These are phyloP conservation scores for Phrynocephalus guinanensis DNA, from an alignment of 2,797 vertebrate genomes.

Conservation along the genomic window DNA sequence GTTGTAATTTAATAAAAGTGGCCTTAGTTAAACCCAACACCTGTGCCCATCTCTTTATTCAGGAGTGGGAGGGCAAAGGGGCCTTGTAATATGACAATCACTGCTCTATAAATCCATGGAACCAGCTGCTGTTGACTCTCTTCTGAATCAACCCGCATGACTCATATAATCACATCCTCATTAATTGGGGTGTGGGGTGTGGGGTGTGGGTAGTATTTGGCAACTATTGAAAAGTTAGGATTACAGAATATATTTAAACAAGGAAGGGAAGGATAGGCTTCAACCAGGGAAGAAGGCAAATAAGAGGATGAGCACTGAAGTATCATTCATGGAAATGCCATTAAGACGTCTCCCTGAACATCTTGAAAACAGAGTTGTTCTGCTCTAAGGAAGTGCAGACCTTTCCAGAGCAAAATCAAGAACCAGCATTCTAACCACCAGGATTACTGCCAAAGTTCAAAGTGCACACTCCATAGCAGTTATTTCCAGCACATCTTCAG, in stretches of 20 bases:
- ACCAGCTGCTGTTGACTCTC: conserved; percentile 52
- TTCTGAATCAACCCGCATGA: conserved; percentile 59
- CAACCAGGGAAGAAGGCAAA: conserved; percentile 33
- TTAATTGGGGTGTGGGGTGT: conserved; percentile 13
- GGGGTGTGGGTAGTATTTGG: conserved; percentile 54
- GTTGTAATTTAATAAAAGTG: too few species aligned
- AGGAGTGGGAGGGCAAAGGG: background rate
- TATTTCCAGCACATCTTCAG: background rate
- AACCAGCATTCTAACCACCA: conserved; percentile 26
- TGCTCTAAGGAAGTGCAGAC: background rate
- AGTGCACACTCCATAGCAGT: background rate
- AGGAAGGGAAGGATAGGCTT: conserved; percentile 47
- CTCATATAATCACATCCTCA: conserved; percentile 52
- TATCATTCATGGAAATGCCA: too few species aligned
- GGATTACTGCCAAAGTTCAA: conserved; percentile 12
- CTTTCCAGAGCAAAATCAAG: conserved; percentile 38
- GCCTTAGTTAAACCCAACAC: too few species aligned
- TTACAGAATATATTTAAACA: conserved; percentile 61
- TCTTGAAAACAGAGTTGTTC: background rate
- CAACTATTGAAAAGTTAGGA: conserved; percentile 50
- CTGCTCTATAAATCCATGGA: conserved; percentile 41
- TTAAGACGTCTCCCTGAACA: background rate
- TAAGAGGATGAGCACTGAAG: conserved; percentile 7
- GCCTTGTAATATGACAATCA: conserved; percentile 16
- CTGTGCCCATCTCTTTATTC: too few species aligned